Evolutionary conservation across 1,140 invertebrate genomes (phyloP).

Genomic region (Orius laevigatus): DNA sequence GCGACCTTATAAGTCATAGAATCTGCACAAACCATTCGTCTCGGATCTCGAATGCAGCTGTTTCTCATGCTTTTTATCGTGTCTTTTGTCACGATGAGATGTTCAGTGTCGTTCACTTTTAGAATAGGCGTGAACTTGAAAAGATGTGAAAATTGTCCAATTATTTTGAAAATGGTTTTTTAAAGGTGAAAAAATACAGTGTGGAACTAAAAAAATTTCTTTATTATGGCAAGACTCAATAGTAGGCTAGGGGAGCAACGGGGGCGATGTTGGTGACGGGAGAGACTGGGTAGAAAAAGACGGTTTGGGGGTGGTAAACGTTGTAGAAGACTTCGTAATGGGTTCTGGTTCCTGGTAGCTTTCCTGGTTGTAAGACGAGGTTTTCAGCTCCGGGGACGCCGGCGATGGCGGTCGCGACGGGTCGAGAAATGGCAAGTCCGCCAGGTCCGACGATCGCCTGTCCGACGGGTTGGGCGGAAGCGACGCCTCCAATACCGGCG

Average conservation of each 20-base stretch:
- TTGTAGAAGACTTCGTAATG: constrained; percentile 21
- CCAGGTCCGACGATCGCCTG: constrained; percentile 46
- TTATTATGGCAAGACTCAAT: neutral
- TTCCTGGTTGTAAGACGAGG: constrained; percentile 31
- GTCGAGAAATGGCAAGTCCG: constrained; percentile 45
- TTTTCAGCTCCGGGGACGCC: constrained; percentile 30
- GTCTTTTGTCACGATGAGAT: no score
- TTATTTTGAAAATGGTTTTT: no score
- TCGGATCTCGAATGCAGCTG: no score
- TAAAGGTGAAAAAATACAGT: no score
- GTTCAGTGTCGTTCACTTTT: no score
- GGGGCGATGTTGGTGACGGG: neutral
- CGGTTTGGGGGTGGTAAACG: constrained; percentile 16
- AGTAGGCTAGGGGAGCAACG: neutral
- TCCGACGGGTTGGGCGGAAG: constrained; percentile 45
- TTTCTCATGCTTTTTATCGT: no score
- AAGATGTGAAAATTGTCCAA: no score
- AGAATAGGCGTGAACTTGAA: no score
- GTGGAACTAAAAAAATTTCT: no score
- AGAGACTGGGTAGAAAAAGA: constrained; percentile 8
- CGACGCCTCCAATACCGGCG: constrained; percentile 37
- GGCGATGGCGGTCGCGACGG: constrained; percentile 50
- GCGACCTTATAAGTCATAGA: no score
- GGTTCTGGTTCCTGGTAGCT: constrained; percentile 20
- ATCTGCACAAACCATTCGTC: no score